A percentile compares a stretch with the other conserved stretches of the same genome.
phyloP scores from a whole-genome alignment of 1,140 invertebrate species.

The Scaptomyza pallida region DNA sequence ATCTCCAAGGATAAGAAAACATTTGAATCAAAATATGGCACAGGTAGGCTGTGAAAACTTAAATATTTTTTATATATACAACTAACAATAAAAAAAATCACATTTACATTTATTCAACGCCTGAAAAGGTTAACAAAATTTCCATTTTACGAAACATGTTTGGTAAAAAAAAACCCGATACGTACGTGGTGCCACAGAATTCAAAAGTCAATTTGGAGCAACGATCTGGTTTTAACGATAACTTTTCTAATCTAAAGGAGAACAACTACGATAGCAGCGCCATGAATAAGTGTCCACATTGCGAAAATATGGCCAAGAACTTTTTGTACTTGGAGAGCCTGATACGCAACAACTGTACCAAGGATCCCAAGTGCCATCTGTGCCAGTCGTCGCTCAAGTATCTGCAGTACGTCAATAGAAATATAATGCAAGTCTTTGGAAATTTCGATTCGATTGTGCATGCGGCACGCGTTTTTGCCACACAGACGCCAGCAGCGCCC shows the following conservation, averaged over 20 bases:
- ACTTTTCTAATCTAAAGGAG: constrained; percentile 47
- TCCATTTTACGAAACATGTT: constrained; percentile 73
- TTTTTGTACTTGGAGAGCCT: constrained; percentile 78
- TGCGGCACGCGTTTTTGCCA: constrained; percentile 61
- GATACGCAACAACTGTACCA: constrained; percentile 68
- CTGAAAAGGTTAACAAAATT: constrained; percentile 74
- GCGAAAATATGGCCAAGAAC: constrained; percentile 80
- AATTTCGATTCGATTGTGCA: constrained; percentile 65
- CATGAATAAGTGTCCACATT: constrained; percentile 65
- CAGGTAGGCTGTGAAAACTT: constrained; percentile 52
- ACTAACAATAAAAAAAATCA: neutral
- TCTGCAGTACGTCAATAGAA: constrained; percentile 73
- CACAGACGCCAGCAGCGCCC: constrained; percentile 50
- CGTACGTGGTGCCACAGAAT: constrained; percentile 71
- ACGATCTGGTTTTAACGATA: constrained; percentile 41
- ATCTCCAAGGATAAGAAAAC: neutral
- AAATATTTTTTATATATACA: neutral
- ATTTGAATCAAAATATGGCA: constrained; percentile 12
- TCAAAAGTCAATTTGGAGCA: constrained; percentile 57
- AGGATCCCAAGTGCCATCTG: constrained; percentile 58
- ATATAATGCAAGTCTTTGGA: constrained; percentile 73
- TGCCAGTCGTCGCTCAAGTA: constrained; percentile 75
- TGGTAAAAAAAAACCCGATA: constrained; percentile 59
- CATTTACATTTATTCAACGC: constrained; percentile 31
- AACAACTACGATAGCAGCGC: constrained; percentile 20